A percentile compares a stretch with the other conserved stretches of the same genome.
These are phyloP conservation scores for Ptilonorhynchus violaceus DNA, from an alignment of 2,113 vertebrate species.

Conservation along the genomic window DNA sequence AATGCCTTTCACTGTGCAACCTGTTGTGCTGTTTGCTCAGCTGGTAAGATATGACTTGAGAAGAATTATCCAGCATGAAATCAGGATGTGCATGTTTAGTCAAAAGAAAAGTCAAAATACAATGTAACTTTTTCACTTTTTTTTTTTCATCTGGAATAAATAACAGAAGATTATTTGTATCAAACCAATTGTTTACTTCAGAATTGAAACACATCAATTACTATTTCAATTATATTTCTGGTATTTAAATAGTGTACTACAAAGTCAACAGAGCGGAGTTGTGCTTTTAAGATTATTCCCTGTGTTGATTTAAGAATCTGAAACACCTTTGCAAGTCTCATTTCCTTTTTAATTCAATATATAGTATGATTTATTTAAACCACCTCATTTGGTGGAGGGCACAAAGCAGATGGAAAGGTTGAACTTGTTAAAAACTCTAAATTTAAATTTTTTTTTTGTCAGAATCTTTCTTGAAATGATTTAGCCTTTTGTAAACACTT, in stretches of 20 bases:
- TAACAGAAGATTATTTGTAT: not conserved
- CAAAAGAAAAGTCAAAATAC: not conserved
- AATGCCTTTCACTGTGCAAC: not conserved
- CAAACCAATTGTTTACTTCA: not conserved
- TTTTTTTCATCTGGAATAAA: not conserved
- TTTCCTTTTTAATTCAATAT: not conserved
- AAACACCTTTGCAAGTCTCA: not conserved
- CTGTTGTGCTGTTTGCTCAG: not conserved
- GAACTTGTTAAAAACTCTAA: not conserved
- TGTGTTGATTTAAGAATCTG: not conserved
- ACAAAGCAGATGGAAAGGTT: not conserved
- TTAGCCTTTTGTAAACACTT: not conserved
- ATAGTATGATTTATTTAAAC: not conserved
- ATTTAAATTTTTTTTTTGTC: no score
- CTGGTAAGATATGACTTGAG: not conserved
- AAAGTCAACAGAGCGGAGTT: not conserved
- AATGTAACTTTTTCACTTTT: not conserved
- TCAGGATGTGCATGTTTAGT: not conserved
- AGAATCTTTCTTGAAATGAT: not conserved
- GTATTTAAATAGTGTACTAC: not conserved
- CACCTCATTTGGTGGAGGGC: not conserved
- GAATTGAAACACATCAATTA: not conserved
- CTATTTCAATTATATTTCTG: not conserved
- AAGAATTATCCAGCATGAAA: not conserved
- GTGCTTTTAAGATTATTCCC: not conserved